Percentiles rank a stretch among this genome's conserved stretches.
phyloP scores from a whole-genome alignment of 1,140 invertebrate genomes.

The Monochamus saltuarius region DNA sequence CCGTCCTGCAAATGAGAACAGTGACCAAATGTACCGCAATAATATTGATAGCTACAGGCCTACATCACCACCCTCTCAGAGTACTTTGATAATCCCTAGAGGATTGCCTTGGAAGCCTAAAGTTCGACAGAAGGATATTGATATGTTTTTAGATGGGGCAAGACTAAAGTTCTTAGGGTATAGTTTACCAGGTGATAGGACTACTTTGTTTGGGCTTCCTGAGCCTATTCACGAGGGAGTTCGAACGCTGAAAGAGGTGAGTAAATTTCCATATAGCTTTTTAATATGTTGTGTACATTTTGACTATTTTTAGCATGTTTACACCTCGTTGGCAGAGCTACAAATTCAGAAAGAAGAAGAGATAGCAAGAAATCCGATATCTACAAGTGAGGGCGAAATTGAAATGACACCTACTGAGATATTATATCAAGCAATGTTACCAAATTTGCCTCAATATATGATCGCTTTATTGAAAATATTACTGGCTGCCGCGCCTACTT shows the following conservation, averaged over 20 bases:
- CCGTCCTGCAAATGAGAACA: conserved; percentile 45
- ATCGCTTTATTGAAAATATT: conserved; percentile 96
- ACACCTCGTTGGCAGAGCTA: conserved; percentile 78
- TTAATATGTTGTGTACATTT: not conserved
- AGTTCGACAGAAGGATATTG: conserved; percentile 91
- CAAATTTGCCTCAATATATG: conserved; percentile 94
- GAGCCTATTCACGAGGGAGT: conserved; percentile 94
- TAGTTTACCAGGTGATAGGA: conserved; percentile 77
- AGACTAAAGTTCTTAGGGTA: conserved; percentile 93
- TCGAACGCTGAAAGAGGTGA: conserved; percentile 74
- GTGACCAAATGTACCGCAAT: conserved; percentile 36
- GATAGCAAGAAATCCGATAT: conserved; percentile 69
- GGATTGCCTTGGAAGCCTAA: conserved; percentile 94
- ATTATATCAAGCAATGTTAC: conserved; percentile 88
- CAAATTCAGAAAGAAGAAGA: conserved; percentile 84
- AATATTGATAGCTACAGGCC: conserved; percentile 55
- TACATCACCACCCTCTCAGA: conserved; percentile 26
- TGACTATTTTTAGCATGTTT: conserved; percentile 63
- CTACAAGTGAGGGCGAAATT: conserved; percentile 72
- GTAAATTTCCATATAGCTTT: not conserved
- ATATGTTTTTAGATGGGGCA: conserved; percentile 87
- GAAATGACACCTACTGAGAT: conserved; percentile 80
- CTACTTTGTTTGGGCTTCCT: conserved; percentile 88
- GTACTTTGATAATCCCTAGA: conserved; percentile 33
- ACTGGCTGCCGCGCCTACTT: conserved; percentile 94